phyloP scores from a whole-genome alignment of 2,113 vertebrate genomes.

The Oncorhynchus mykiss region DNA sequence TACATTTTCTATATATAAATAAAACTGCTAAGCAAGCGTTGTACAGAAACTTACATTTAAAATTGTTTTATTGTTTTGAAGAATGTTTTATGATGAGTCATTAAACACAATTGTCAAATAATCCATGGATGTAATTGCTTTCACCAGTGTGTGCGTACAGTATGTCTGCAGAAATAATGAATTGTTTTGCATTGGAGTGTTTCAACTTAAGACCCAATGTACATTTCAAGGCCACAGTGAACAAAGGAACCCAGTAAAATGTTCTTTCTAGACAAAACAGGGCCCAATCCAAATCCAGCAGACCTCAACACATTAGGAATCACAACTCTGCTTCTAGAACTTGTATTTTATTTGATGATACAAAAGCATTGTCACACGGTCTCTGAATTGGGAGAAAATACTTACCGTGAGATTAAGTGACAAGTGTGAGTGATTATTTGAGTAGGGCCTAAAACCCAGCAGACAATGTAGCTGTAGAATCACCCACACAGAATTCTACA shows the following conservation, averaged over 20 bases:
- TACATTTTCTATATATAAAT: constrained; percentile 99
- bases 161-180: background rate
- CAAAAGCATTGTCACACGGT: background rate
- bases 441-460: constrained; percentile 96
- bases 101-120: constrained; percentile 79
- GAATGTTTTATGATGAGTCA: constrained; percentile 89
- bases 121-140: constrained; percentile 27
- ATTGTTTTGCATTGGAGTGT: background rate
- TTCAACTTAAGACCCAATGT: no score
- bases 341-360: background rate
- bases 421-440: constrained; percentile 10
- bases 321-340: background rate
- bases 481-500: constrained; percentile 98
- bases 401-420: background rate
- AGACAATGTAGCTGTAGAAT: constrained; percentile 99
- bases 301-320: background rate
- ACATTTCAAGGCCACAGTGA: no score
- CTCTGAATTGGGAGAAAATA: background rate
- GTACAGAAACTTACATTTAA: constrained; percentile 98
- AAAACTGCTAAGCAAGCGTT: constrained; percentile 99
- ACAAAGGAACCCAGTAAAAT: no score
- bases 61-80: constrained; percentile 99
- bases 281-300: background rate
- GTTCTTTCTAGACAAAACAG: background rate
- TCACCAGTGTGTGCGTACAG: background rate